Percentiles rank a stretch among this genome's conserved stretches.
phyloP scores from a whole-genome alignment of 2,888 invertebrate species.

The Zaprionus lineosus region DNA sequence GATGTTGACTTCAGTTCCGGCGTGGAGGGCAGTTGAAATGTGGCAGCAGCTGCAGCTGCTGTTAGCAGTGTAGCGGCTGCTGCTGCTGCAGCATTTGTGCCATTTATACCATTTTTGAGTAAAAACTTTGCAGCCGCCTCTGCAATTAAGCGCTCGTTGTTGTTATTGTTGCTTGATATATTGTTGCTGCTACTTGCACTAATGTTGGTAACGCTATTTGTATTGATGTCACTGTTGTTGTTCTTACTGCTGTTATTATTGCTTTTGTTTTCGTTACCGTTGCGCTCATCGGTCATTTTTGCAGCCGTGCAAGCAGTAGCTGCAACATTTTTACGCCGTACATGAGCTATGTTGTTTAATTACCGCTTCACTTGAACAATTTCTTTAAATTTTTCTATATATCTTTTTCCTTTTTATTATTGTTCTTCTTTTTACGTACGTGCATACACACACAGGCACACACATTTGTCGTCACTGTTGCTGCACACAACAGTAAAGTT shows the following conservation, averaged over 20 bases:
- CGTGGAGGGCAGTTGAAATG: slow-evolving; percentile 66
- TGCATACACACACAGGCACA: slow-evolving; percentile 40
- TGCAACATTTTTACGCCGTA: slow-evolving; percentile 65
- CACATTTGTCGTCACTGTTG: slow-evolving; percentile 30
- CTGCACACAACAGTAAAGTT: slow-evolving; percentile 36
- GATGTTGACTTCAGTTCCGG: slow-evolving; percentile 49
- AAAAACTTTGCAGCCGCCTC: slow-evolving; percentile 78
- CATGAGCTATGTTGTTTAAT: slow-evolving; percentile 49
- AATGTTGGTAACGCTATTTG: slow-evolving; percentile 24
- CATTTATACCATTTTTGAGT: slow-evolving; percentile 79
- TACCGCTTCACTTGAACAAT: slow-evolving; percentile 55
- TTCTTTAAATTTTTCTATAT: slow-evolving; percentile 22
- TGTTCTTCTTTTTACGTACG: slow-evolving; percentile 49
- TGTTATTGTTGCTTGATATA: slow-evolving; percentile 44
- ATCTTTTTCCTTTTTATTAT: slow-evolving; percentile 35
- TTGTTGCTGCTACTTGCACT: slow-evolving; percentile 32
- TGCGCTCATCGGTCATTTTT: slow-evolving; percentile 86
- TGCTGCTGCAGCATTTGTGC: slow-evolving; percentile 64
- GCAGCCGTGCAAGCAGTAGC: slow-evolving; percentile 86
- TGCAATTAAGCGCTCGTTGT: slow-evolving; percentile 69
- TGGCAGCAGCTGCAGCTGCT: slow-evolving; percentile 68
- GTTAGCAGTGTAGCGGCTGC: slow-evolving; percentile 59
- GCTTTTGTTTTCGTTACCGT: slow-evolving; percentile 84
- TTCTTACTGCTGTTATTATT: slow-evolving; percentile 82
- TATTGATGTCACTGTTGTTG: slow-evolving; percentile 41